Evolutionary conservation across 2,113 vertebrate species (phyloP).

Genomic region (Lutjanus erythropterus): DNA sequence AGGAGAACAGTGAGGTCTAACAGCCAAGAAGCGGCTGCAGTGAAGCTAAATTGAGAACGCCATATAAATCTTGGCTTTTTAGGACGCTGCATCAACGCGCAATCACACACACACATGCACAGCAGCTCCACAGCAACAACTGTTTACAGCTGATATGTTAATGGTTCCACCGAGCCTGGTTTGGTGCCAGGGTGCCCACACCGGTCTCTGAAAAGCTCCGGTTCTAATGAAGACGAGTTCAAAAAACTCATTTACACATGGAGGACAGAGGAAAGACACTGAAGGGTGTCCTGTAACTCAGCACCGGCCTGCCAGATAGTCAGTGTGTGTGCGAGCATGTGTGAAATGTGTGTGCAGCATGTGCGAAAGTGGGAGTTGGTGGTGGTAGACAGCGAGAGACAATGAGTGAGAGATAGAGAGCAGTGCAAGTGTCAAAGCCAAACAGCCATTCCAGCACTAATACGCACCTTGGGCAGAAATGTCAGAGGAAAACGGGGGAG

Average conservation of each 20-base stretch:
- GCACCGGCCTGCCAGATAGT: slow-evolving; percentile 37
- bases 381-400: slow-evolving; percentile 26
- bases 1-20: slow-evolving; percentile 67
- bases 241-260: slow-evolving; percentile 36
- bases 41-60: slow-evolving; percentile 69
- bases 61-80: slow-evolving; percentile 75
- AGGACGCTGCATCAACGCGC: slow-evolving; percentile 38
- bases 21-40: slow-evolving; percentile 63
- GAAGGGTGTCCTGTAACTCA: slow-evolving; percentile 44
- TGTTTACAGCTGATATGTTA: slow-evolving; percentile 61
- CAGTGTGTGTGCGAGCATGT: slow-evolving; percentile 30
- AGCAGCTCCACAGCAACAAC: slow-evolving; percentile 36
- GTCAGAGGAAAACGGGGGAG: slow-evolving; percentile 32
- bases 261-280: slow-evolving; percentile 8
- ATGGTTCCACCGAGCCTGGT: slow-evolving; percentile 16
- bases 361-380: slow-evolving; percentile 24
- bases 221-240: slow-evolving; percentile 47
- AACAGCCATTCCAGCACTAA: slow-evolving; percentile 23
- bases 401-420: slow-evolving; percentile 31
- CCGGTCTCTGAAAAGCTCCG: background rate
- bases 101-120: slow-evolving; percentile 47
- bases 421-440: slow-evolving; percentile 36
- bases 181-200: slow-evolving; percentile 22
- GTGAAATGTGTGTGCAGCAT: slow-evolving; percentile 39
- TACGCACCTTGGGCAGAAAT: slow-evolving; percentile 45